A percentile compares a stretch with the other conserved stretches of the same genome.
Conservation (phyloP, 2,888 invertebrate genomes). For the Oscheius sp. region DNA sequence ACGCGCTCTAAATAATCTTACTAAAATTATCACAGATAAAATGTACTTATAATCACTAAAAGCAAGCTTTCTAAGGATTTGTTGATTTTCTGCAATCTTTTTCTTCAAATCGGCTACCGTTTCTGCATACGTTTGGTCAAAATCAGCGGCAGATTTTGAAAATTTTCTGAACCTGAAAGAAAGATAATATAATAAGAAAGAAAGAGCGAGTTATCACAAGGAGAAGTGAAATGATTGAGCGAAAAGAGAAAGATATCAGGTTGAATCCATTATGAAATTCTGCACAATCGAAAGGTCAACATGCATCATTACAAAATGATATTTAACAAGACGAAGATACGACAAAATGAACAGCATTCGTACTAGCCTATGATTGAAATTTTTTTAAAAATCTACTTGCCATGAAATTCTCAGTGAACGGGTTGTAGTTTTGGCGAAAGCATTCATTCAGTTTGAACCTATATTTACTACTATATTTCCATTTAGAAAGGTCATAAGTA, state of each 20-base stretch:
- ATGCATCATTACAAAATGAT: neutral
- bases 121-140: neutral
- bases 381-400: constrained; percentile 4
- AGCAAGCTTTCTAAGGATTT: constrained; percentile 39
- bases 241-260: neutral
- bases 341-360: neutral
- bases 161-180: neutral
- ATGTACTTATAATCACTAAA: constrained; percentile 42
- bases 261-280: neutral
- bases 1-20: constrained; percentile 32
- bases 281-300: neutral
- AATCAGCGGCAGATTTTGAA: neutral
- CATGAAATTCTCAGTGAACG: constrained; percentile 13
- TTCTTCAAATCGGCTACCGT: constrained; percentile 14
- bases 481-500: neutral
- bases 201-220: neutral
- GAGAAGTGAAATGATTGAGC: no score
- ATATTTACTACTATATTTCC: neutral
- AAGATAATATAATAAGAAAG: neutral
- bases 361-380: neutral
- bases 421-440: neutral
- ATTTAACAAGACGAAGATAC: neutral
- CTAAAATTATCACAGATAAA: neutral
- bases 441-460: constrained; percentile 22
- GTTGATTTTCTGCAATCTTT: constrained; percentile 20